These are phyloP conservation scores for Scaptomyza reducta DNA, from an alignment of 2,888 invertebrate genomes.

Conservation along the genomic window DNA sequence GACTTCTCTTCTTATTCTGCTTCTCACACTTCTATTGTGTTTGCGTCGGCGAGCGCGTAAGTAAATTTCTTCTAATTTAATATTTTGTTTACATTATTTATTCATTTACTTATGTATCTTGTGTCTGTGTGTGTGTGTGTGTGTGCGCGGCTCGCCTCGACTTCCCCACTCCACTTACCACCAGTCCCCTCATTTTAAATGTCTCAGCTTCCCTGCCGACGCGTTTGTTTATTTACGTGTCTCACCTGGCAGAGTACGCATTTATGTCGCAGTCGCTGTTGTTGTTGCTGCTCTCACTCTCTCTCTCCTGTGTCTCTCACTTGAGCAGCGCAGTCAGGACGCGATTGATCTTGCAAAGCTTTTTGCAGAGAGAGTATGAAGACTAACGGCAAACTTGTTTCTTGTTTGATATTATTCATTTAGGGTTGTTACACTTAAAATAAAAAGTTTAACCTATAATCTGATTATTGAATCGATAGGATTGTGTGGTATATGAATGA, in stretches of 20 bases:
- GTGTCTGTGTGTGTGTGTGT: slow-evolving; percentile 28
- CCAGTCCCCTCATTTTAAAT: neutral
- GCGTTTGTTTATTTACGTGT: slow-evolving; percentile 49
- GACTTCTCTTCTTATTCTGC: slow-evolving; percentile 4
- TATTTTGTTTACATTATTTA: slow-evolving; percentile 79
- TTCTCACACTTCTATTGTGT: slow-evolving; percentile 39
- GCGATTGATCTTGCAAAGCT: slow-evolving; percentile 13
- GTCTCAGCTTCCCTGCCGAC: slow-evolving; percentile 21
- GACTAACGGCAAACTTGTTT: neutral
- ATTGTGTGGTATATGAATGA: neutral
- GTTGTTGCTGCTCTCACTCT: neutral
- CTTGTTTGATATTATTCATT: neutral
- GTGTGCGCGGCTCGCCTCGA: slow-evolving; percentile 5
- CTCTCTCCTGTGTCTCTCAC: slow-evolving; percentile 1
- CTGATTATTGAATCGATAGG: neutral
- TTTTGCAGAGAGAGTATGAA: neutral
- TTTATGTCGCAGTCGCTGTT: slow-evolving; percentile 10
- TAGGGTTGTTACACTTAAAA: neutral
- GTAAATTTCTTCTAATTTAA: slow-evolving; percentile 78
- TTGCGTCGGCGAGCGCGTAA: slow-evolving; percentile 67
- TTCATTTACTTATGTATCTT: slow-evolving; percentile 74
- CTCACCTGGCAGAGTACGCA: slow-evolving; percentile 40
- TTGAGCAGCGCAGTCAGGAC: slow-evolving; percentile 13
- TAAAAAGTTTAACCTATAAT: neutral
- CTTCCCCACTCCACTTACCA: neutral